Base-by-base conservation (phyloP, 2,888 invertebrate species). In the Conistra vaccinii region DNA sequence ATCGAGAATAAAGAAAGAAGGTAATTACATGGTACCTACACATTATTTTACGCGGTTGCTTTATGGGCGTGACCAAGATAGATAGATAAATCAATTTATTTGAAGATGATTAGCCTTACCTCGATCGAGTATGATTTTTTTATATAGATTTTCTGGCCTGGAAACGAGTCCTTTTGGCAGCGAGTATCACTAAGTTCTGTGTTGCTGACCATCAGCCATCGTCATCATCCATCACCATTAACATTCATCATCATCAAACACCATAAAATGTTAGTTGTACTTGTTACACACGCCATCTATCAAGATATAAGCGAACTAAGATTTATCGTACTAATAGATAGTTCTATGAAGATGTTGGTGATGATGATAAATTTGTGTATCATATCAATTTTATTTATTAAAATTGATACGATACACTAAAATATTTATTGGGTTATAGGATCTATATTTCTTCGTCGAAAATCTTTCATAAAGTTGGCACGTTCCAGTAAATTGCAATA, bases 161-260 rank as follows among this genome's bases (percentile, higher is more conserved):
- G 62, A 62, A 42, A 42, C 62, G 42, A 42, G 62, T 60, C 60
- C 60, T 12, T 60, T 60, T 60, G 60, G 60, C 60, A 69, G 69
- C 60, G 69, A 69, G 69, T 69, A 69, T 69, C 60, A 69, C 69
- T 69, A 69, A 69, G 60, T 69, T 69, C 69, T 60, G 69, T 69
- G 60, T 69, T 69, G 60, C 69, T 69, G 69, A 69, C 69, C 60
- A 60, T 69, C 60, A 69, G 60, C 69, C 69, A 69, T 69, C 69
- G 60, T 69, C 69, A 69, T 69, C 69, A 69, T 69, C 58, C 69
- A 69, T 69, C 69, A 69, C 69, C 69, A 69, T 69, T 45, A 69
- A 17, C 45, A 45, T 45, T 45, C 45, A 20, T 45, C 45, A 45
- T 45, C 45, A 45, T 20, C 45, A 17, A 58, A 69, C 69, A 69